Percentiles rank a stretch among this genome's conserved stretches.
Evolutionary conservation across 2,113 vertebrate species (phyloP).

Genomic region (Tetraodon nigroviridis): DNA sequence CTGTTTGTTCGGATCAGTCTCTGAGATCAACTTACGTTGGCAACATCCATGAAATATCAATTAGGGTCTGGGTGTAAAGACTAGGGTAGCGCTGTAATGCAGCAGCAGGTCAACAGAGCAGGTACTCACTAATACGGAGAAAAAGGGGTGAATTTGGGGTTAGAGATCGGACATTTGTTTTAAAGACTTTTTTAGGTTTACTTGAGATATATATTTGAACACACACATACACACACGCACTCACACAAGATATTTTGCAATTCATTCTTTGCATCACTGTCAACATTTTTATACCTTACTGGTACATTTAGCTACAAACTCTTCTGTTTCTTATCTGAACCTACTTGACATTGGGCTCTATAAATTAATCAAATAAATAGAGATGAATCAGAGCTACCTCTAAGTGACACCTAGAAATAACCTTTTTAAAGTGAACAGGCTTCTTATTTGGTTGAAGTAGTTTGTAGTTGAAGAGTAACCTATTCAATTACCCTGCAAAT

Average conservation of each 20-base stretch:
- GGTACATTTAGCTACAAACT: constrained; percentile 50
- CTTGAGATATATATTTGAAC: no score
- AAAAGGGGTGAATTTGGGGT: constrained; percentile 19
- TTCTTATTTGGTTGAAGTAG: no score
- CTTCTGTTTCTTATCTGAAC: no score
- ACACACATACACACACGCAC: not conserved
- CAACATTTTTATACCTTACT: constrained; percentile 35
- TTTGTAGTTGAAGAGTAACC: no score
- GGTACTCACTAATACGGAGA: constrained; percentile 20
- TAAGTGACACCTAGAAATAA: no score
- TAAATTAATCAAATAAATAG: no score
- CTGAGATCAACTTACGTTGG: constrained; percentile 34
- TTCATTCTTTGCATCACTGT: constrained; percentile 31
- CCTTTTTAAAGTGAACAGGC: no score
- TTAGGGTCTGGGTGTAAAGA: constrained; percentile 55
- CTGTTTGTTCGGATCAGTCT: not conserved
- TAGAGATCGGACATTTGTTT: not conserved
- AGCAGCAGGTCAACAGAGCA: constrained; percentile 41
- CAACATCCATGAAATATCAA: constrained; percentile 64
- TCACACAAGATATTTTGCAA: constrained; percentile 7
- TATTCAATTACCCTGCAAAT: no score
- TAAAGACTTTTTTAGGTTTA: not conserved
- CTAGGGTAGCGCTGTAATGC: constrained; percentile 42
- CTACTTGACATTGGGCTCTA: no score
- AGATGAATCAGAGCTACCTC: no score